A percentile compares a stretch with the other conserved stretches of the same genome.
Evolutionary conservation across 2,888 invertebrate species (phyloP).

Genomic region (Drosophila vallismaia): DNA sequence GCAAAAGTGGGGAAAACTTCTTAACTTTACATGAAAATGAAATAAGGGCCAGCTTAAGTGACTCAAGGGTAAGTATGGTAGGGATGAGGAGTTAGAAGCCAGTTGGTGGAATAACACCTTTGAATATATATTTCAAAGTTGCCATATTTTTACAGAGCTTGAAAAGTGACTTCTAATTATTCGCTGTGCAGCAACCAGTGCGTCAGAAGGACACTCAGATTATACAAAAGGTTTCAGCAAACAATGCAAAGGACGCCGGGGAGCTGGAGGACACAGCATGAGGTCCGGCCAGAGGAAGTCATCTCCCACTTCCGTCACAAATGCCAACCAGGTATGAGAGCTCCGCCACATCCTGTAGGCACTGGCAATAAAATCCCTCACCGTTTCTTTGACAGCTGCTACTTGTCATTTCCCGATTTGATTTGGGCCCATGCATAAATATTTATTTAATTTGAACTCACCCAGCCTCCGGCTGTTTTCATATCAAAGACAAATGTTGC

Average conservation of each 20-base stretch:
- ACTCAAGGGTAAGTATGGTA: slow-evolving; percentile 51
- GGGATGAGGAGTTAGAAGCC: slow-evolving; percentile 39
- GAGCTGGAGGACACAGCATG: slow-evolving; percentile 47
- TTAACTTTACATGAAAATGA: slow-evolving; percentile 77
- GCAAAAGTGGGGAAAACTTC: slow-evolving; percentile 33
- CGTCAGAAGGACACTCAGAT: slow-evolving; percentile 8
- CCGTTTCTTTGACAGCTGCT: slow-evolving; percentile 43
- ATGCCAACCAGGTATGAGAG: slow-evolving; percentile 27
- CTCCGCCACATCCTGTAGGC: not conserved
- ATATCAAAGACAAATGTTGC: slow-evolving; percentile 63
- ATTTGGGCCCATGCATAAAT: slow-evolving; percentile 68
- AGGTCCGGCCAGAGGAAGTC: slow-evolving; percentile 41
- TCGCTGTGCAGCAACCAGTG: slow-evolving; percentile 16
- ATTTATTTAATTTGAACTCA: slow-evolving; percentile 65
- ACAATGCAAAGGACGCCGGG: slow-evolving; percentile 15
- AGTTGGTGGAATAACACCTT: not conserved
- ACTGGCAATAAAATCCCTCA: slow-evolving; percentile 26
- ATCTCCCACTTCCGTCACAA: slow-evolving; percentile 37
- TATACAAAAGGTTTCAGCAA: slow-evolving; percentile 31
- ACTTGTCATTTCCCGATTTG: slow-evolving; percentile 51
- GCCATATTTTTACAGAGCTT: not conserved
- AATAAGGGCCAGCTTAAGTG: slow-evolving; percentile 79
- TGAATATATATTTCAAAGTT: not conserved
- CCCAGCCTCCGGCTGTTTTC: slow-evolving; percentile 19
- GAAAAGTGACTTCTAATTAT: not conserved